Percentiles rank a stretch among this genome's conserved stretches.
phyloP scores from a whole-genome alignment of 2,888 invertebrate species.

The Phaedon cochleariae region DNA sequence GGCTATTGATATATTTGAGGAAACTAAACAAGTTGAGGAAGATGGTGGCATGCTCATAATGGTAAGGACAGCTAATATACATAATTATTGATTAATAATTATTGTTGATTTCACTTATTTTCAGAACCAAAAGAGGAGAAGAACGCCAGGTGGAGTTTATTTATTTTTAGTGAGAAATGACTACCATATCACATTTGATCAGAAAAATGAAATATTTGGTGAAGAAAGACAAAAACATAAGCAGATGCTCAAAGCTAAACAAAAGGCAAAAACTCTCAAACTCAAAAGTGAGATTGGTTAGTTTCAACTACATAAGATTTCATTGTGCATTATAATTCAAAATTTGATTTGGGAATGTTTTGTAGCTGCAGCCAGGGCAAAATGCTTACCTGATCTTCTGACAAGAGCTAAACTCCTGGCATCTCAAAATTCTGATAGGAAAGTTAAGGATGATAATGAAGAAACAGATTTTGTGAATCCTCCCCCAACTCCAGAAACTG shows the following conservation, averaged over 20 bases:
- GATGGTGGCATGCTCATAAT: slow-evolving; percentile 88
- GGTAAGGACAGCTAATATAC: slow-evolving; percentile 63
- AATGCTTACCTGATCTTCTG: slow-evolving; percentile 71
- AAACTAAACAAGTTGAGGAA: slow-evolving; percentile 83
- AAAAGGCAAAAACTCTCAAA: slow-evolving; percentile 71
- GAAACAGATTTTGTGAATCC: slow-evolving; percentile 73
- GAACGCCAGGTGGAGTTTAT: slow-evolving; percentile 89
- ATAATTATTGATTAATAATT: background rate
- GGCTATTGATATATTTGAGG: slow-evolving; percentile 77
- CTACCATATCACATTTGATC: slow-evolving; percentile 71
- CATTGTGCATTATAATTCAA: too few relatives aligned
- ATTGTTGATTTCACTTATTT: slow-evolving; percentile 32
- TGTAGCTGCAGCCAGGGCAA: slow-evolving; percentile 44
- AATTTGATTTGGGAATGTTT: slow-evolving; percentile 18
- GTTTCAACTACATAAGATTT: too few relatives aligned
- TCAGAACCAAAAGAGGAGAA: slow-evolving; percentile 79
- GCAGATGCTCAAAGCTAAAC: slow-evolving; percentile 67
- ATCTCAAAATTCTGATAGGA: slow-evolving; percentile 53
- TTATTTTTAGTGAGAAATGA: slow-evolving; percentile 82
- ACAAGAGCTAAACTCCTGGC: slow-evolving; percentile 67
- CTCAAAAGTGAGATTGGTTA: slow-evolving; percentile 65
- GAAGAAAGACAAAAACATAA: slow-evolving; percentile 70
- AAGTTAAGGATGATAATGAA: slow-evolving; percentile 61
- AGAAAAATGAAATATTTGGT: slow-evolving; percentile 73
- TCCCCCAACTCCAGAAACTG: slow-evolving; percentile 83